phyloP scores from a whole-genome alignment of 2,113 vertebrate species.

The Sprattus sprattus region DNA sequence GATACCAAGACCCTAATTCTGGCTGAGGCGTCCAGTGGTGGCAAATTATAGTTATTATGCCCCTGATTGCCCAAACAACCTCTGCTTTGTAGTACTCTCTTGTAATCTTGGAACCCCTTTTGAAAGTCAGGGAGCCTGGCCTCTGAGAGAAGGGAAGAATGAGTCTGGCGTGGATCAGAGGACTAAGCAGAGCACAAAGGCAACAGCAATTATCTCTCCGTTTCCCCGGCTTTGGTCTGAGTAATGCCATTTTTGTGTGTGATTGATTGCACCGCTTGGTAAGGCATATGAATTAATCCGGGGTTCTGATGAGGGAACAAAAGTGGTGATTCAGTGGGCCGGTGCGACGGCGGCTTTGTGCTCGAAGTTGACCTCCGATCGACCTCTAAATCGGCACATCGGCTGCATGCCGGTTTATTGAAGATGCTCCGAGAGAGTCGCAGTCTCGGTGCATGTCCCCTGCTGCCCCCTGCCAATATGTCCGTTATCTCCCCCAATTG shows the following conservation, averaged over 20 bases:
- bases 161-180: neutral
- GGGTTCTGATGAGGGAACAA: neutral
- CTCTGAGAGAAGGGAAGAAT: slow-evolving; percentile 15
- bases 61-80: slow-evolving; percentile 39
- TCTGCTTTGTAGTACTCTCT: slow-evolving; percentile 34
- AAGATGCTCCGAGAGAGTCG: neutral
- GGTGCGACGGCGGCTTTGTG: neutral
- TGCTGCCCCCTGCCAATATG: neutral
- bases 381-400: neutral
- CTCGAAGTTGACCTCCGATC: neutral
- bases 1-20: slow-evolving; percentile 36
- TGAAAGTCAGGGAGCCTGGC: neutral
- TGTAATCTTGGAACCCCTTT: slow-evolving; percentile 29
- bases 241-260: slow-evolving; percentile 18
- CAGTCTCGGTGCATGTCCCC: neutral
- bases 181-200: slow-evolving; percentile 2
- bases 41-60: slow-evolving; percentile 43
- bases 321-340: neutral
- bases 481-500: neutral
- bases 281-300: slow-evolving; percentile 6
- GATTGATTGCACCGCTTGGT: neutral
- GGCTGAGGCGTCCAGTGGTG: slow-evolving; percentile 10
- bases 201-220: neutral
- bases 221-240: neutral
- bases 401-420: neutral